Evolutionary conservation across 1,140 invertebrate genomes (phyloP).

Genomic region (Paraescarpia echinospica): DNA sequence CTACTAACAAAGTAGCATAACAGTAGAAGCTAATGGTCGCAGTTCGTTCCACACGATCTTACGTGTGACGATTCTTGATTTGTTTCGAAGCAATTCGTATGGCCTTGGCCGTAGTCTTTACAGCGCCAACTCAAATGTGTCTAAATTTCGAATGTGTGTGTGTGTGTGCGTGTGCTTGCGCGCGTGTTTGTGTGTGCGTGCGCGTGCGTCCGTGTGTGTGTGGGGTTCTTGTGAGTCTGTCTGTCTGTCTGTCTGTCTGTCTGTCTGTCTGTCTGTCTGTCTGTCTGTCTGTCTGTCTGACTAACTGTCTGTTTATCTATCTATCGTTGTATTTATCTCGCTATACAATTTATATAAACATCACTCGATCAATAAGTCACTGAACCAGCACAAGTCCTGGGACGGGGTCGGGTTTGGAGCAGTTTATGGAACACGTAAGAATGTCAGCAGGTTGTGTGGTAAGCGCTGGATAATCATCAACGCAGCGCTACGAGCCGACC

Average conservation of each 20-base stretch:
- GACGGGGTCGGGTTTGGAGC: neutral
- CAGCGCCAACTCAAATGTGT: too few relatives aligned
- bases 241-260: neutral
- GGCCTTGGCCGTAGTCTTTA: too few relatives aligned
- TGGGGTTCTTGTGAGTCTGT: neutral
- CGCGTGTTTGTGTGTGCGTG: conserved; percentile 7
- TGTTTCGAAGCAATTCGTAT: too few relatives aligned
- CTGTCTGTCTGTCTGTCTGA: too few relatives aligned
- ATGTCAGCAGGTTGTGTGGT: neutral
- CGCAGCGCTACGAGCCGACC: neutral
- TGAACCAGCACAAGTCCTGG: too few relatives aligned
- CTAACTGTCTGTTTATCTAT: too few relatives aligned
- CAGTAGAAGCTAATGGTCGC: too few relatives aligned
- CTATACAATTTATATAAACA: neutral
- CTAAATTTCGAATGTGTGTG: conserved; percentile 24
- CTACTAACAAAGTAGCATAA: too few relatives aligned
- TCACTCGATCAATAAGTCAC: neutral
- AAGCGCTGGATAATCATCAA: neutral
- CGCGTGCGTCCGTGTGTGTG: neutral
- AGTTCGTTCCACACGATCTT: too few relatives aligned
- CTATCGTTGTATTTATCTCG: neutral
- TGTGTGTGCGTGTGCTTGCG: conserved; percentile 25
- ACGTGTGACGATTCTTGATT: too few relatives aligned
- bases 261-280: too few relatives aligned
- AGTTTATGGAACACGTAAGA: neutral